Evolutionary conservation across 1,140 invertebrate species (phyloP), one percentile per base, ranked within the genome.

Genomic region (Chymomyza costata): DNA sequence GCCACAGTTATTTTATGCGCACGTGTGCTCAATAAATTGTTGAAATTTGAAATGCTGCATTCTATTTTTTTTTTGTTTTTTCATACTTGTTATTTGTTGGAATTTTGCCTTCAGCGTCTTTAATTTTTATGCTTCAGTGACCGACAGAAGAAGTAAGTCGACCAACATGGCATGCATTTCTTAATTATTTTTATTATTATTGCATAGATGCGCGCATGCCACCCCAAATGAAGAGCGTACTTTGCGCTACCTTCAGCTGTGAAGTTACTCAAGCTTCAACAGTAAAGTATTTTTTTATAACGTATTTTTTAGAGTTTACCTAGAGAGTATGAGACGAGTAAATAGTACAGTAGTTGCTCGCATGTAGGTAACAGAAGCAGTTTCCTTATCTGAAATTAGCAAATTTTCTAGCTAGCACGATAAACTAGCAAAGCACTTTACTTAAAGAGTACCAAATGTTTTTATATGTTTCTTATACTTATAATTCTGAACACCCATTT

Each of bases 301-400:
- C 73, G 73, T 80, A 80, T 80, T 80, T 78, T 64, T 48, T 13
- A 43, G n/a, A n/a, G n/a, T n/a, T n/a, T n/a, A n/a, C n/a, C n/a
- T n/a, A n/a, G n/a, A n/a, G n/a, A n/a, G n/a, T n/a, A n/a, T n/a
- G n/a, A n/a, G n/a, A n/a, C n/a, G n/a, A n/a, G n/a, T n/a, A n/a
- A n/a, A n/a, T n/a, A n/a, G n/a, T n/a, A n/a, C n/a, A n/a, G n/a
- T n/a, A n/a, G n/a, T n/a, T n/a, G n/a, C n/a, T n/a, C n/a, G n/a
- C n/a, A n/a, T n/a, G n/a, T n/a, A n/a, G n/a, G n/a, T n/a, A n/a
- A n/a, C n/a, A n/a, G n/a, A n/a, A n/a, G n/a, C n/a, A n/a, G n/a
- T n/a, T n/a, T n/a, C n/a, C n/a, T n/a, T n/a, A n/a, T n/a, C n/a
- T n/a, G n/a, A n/a, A n/a, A n/a, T n/a, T n/a, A n/a, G n/a, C n/a